Base-by-base conservation (phyloP, 2,797 vertebrate species). In the Octomys mimax region DNA sequence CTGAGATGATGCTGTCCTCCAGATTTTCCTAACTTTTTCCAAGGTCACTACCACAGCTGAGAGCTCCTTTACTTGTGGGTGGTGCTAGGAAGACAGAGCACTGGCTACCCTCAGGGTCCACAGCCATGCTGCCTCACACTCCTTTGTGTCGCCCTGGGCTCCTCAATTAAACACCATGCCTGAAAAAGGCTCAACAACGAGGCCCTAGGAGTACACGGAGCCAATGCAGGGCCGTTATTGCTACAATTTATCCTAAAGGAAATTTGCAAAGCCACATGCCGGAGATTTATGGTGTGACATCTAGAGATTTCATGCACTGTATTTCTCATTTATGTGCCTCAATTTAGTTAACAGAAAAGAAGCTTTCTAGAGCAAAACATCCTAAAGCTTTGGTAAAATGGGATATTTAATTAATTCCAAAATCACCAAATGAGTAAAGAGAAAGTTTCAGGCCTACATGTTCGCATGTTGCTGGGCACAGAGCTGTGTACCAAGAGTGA, bases 321-420 rank as follows among this genome's bases (percentile, higher is more conserved):
- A 97, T 98, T 98, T 98, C 96, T 97, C 98, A 96, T 97, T 98
- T 98, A 98, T 92, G 92, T 87, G 84, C 90, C 87, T 97, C 90
- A 96, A 46, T 98, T 98, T 97, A 97, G 96, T 97, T 98, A 94
- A 97, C 68, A 95, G 95, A 77, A 77, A 95, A 96, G 96, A 94
- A 94, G 88, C 54, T 92, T 97, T 97, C 95, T 95, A 93, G 89
- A 97, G 91, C 80, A 96, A 86, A 52, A 42, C 39, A 97, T 94
- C 95, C 92, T 87, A n/a, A 81, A 96, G 96, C 88, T 94, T 84
- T 95, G 96, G 78, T 95, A 89, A 96, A 93, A 39, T 89, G 14
- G 42, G 26, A 19, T 94, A 77, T 89, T 26, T 90, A 93, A 95
- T 2, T 12, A 95, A 96, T 96, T 96, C 96, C 86, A 92, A 94